phyloP scores from a whole-genome alignment of 1,140 invertebrate species.

The Aporrectodea caliginosa region DNA sequence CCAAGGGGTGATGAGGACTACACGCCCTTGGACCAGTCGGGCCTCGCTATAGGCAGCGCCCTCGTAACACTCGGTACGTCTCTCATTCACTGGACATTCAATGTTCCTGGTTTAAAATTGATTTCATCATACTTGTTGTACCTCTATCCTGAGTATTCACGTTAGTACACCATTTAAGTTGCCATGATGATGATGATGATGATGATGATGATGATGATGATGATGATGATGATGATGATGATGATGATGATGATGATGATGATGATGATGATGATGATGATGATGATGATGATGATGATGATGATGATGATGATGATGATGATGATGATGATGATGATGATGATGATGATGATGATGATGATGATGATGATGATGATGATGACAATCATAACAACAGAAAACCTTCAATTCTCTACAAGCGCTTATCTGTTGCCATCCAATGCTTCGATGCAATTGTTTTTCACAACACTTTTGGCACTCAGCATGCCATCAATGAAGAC shows the following conservation, averaged over 20 bases:
- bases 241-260: conserved; percentile 31
- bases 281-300: conserved; percentile 32
- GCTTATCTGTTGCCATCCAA: no score
- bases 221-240: conserved; percentile 32
- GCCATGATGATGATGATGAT: conserved; percentile 30
- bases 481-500: no score
- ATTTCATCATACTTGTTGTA: no score
- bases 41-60: conserved; percentile 54
- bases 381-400: no score
- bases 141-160: no score
- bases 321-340: conserved; percentile 32
- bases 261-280: conserved; percentile 32
- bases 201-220: conserved; percentile 31
- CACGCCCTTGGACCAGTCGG: conserved; percentile 77
- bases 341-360: conserved; percentile 32
- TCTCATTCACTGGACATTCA: background rate
- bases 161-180: no score
- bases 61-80: conserved; percentile 49
- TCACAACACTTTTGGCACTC: no score
- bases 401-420: no score
- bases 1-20: conserved; percentile 70
- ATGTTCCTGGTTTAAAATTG: no score
- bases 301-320: conserved; percentile 32
- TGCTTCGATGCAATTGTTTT: no score
- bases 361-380: conserved; percentile 32